These are phyloP conservation scores for Cladopsammia gracilis DNA, from an alignment of 64 coral and sea anemone genomes.

Conservation along the genomic window DNA sequence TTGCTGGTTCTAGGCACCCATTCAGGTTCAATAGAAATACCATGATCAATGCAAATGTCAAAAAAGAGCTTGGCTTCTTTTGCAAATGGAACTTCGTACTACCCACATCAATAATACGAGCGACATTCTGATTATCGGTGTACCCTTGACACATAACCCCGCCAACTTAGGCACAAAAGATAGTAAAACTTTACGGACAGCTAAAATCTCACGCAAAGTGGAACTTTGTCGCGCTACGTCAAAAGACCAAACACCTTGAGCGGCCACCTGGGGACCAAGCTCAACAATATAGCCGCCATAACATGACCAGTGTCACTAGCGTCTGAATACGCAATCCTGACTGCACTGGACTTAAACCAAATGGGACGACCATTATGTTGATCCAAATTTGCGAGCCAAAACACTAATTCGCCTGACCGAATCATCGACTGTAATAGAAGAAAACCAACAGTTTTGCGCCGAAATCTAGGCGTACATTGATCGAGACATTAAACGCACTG, in stretches of 20 bases:
- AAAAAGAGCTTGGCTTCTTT: no score
- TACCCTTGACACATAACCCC: background rate
- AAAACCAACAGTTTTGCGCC: constrained; percentile 28
- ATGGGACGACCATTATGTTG: constrained; percentile 32
- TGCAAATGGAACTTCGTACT: no score
- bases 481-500: constrained; percentile 42
- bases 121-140: constrained; percentile 58
- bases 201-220: constrained; percentile 28
- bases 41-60: no score
- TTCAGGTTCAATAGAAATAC: constrained; percentile 38
- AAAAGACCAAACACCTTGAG: constrained; percentile 54
- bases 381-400: constrained; percentile 64
- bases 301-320: constrained; percentile 64
- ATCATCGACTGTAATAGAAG: background rate
- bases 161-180: constrained; percentile 23
- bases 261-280: constrained; percentile 48
- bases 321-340: constrained; percentile 62
- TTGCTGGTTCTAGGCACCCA: constrained; percentile 1
- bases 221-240: constrained; percentile 44
- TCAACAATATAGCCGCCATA: no score
- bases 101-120: constrained; percentile 36
- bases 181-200: constrained; percentile 21
- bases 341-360: constrained; percentile 71
- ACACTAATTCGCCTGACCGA: constrained; percentile 42
- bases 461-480: constrained; percentile 49